These are phyloP conservation scores for Campoplex nolae DNA, from an alignment of 2,888 invertebrate genomes.

Conservation along the genomic window DNA sequence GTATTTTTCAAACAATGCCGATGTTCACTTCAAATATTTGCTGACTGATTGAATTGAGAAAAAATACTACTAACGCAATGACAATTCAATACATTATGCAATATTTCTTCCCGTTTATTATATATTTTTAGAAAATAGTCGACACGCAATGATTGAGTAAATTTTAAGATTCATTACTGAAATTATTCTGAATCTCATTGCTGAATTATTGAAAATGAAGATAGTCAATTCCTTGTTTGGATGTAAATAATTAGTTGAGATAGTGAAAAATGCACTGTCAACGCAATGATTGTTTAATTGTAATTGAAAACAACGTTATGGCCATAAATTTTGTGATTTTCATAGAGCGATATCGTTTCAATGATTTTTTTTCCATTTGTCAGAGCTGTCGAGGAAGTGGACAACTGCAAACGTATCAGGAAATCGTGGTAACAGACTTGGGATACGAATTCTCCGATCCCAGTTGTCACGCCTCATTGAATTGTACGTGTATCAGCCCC, in stretches of 20 bases:
- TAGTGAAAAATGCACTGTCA: no score
- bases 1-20: not conserved
- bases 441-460: conserved; percentile 11
- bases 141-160: not conserved
- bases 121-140: not conserved
- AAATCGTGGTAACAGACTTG: conserved; percentile 10
- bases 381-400: conserved; percentile 2
- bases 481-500: conserved; percentile 3
- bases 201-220: not conserved
- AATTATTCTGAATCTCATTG: no score
- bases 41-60: no score
- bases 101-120: not conserved
- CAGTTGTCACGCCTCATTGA: conserved; percentile 10
- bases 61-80: no score
- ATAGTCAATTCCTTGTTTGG: not conserved
- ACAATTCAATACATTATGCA: not conserved
- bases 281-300: not conserved
- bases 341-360: not conserved
- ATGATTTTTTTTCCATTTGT: conserved; percentile 3
- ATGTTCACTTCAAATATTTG: not conserved
- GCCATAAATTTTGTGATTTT: not conserved
- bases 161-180: not conserved
- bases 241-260: not conserved
- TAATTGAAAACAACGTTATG: not conserved
- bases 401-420: conserved; percentile 6